Evolutionary conservation across 35 echinoderm and acorn worm species (phyloP), one percentile per base, ranked within the genome.

Genomic region (Heliocidaris tuberculata): DNA sequence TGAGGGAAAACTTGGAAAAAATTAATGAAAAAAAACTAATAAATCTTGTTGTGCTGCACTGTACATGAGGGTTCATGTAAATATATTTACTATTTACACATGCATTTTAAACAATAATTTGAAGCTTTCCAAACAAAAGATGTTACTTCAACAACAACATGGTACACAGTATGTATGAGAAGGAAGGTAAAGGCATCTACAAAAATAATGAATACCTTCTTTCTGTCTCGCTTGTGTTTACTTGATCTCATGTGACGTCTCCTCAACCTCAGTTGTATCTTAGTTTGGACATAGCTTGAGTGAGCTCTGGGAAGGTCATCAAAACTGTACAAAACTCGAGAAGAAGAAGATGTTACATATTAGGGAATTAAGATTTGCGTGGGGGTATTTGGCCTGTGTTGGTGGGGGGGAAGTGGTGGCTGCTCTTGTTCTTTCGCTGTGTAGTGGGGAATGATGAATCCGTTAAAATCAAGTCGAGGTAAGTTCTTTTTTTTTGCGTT

Each of bases 221-320:
- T 92, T 92, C 90, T 92, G 24, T 92, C 90, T 92, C 90, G 29
- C 90, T 92, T 92, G 15, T 48, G 90, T 92, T 92, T 92, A 49
- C 90, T 92, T 12, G 90, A 50, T 92, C 90, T 92, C 47, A 92
- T 49, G 48, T n/a, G 90, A 27, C 42, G 19, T 92, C 49, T 50
- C 90, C 49, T 48, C 4, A 27, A 50, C 50, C 50, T 50, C 48
- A 10, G 90, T 16, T 92, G 47, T 24, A 50, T 92, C 42, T 92
- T 92, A 19, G 1, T 50, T 11, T 30, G 90, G 15, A 92, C 90
- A 92, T 92, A 92, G 15, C 7, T 4, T 27, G 90, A 92, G 50
- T 92, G 90, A 92, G 49, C 9, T 49, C 48, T 31, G 7, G 48
- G 90, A 10, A 92, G 21, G 42, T 92, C 48, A 30, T 27, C 5